phyloP scores from a whole-genome alignment of 2,113 vertebrate species.

The Daboia siamensis region DNA sequence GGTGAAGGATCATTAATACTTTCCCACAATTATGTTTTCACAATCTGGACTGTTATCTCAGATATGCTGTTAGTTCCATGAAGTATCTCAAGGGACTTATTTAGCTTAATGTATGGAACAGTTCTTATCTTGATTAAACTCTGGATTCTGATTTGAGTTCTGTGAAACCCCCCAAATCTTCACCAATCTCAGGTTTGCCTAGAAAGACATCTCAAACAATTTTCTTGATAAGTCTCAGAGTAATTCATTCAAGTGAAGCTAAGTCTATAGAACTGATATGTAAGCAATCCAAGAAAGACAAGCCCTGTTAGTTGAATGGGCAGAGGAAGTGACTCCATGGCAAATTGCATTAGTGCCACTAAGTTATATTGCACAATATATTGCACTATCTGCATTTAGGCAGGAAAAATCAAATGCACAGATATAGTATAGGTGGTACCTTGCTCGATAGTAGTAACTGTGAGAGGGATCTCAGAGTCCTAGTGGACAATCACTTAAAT shows the following conservation, averaged over 20 bases:
- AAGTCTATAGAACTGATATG: not conserved
- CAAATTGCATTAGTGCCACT: constrained; percentile 29
- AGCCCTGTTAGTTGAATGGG: not conserved
- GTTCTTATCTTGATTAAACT: not conserved
- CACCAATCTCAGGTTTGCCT: not conserved
- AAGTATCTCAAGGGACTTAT: not conserved
- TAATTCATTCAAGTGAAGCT: not conserved
- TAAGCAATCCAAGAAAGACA: constrained; percentile 5
- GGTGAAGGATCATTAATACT: not conserved
- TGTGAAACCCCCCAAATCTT: not conserved
- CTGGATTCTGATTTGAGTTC: not conserved
- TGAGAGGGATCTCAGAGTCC: no score
- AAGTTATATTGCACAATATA: constrained; percentile 30
- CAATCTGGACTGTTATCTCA: not conserved
- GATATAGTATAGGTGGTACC: no score
- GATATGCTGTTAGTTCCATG: not conserved
- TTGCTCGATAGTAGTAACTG: no score
- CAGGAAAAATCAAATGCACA: no score
- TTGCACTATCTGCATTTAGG: no score
- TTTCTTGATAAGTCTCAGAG: not conserved
- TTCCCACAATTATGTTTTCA: not conserved
- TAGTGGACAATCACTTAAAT: no score
- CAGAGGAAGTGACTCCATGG: not conserved
- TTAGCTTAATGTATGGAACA: not conserved
- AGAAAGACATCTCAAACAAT: not conserved